Evolutionary conservation across 1,140 invertebrate species (phyloP), one percentile per base, ranked within the genome.

Genomic region (Caenorhabditis inopinata): DNA sequence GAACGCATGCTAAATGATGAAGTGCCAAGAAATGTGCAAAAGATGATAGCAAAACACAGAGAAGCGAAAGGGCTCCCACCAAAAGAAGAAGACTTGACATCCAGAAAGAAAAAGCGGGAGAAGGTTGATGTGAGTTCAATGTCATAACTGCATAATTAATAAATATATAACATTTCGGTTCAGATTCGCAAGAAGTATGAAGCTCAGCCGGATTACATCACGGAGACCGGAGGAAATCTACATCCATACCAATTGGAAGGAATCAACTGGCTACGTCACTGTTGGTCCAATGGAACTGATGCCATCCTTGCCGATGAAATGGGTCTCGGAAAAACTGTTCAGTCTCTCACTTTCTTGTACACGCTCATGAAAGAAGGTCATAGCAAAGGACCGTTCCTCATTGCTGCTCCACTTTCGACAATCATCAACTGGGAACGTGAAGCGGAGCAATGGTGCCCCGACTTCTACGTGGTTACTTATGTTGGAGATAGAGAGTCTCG

Each of bases 251-350:
- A 68, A 38, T 68, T 68, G 58, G 27, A 68, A 25, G 58, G 58
- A 18, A 5, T 68, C 0, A 25, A 68, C 7, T 68, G 58, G 58
- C 27, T 68, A 32, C 23, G 27, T 6, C 27, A 23, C 14, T 29
- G 27, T 9, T 68, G 27, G 2, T 29, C 27, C n/a, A 68, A 68
- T 25, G 27, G 27, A 16, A 16, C 27, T 7, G 27, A 68, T 21
- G 98, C 96, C 90, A 98, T 99, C 84, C 90, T 99, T 75, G 97
- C 97, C 18, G 97, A 99, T 91, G 97, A 99, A 92, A 99, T 99
- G 97, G 97, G 97, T 89, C 91, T 97, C 21, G 95, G 95, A 46
- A 97, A 96, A 91, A 96, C 94, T 4, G 96, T 96, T 85, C 95
- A 4, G 23, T 45, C 18, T 87, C 95, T 97, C 89, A 97, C 95